Conservation (phyloP, 1,140 invertebrate genomes). For the Musca domestica region DNA sequence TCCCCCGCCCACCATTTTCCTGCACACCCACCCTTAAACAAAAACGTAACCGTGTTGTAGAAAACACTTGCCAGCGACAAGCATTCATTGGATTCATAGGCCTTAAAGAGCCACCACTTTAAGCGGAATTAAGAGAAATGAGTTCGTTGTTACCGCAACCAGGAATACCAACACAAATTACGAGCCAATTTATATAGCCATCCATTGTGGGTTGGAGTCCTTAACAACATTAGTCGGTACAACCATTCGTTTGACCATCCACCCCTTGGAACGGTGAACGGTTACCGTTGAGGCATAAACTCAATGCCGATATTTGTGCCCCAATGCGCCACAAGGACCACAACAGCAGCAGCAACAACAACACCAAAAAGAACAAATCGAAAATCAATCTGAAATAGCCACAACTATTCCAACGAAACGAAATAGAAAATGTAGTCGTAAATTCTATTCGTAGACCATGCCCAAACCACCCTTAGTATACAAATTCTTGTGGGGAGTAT, state of each 20-base stretch:
- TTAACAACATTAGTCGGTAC: background rate
- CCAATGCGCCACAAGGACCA: background rate
- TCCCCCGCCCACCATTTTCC: background rate
- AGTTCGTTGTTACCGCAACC: background rate
- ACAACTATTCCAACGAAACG: background rate
- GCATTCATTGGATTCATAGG: background rate
- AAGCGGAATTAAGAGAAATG: slow-evolving; percentile 11
- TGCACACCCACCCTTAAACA: no score
- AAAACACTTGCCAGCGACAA: background rate
- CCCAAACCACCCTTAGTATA: no score
- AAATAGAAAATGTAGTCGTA: no score
- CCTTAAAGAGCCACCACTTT: slow-evolving; percentile 9
- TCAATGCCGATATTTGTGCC: no score
- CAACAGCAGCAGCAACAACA: background rate
- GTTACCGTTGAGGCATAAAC: no score
- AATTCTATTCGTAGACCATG: no score
- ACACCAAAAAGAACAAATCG: background rate
- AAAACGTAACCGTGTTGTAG: no score
- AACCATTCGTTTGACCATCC: background rate
- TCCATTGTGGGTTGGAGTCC: no score
- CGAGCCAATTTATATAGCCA: slow-evolving; percentile 5
- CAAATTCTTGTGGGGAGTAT: no score
- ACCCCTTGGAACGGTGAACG: background rate
- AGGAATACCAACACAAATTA: slow-evolving; percentile 19
- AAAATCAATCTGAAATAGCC: slow-evolving; percentile 17